phyloP scores from a whole-genome alignment of 2,113 vertebrate genomes.

The Ptyas mucosa region DNA sequence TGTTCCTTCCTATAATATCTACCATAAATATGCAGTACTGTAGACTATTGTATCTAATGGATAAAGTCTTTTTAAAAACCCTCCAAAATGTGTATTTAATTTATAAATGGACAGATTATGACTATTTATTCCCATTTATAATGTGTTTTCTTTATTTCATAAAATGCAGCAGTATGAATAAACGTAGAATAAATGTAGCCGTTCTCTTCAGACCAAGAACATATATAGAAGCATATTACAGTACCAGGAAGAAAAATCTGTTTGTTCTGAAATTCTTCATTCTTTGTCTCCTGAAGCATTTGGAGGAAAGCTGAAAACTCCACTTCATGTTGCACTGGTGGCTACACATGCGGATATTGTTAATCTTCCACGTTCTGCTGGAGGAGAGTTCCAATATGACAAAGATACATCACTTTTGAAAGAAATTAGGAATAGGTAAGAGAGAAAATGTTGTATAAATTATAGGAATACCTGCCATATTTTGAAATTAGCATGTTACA shows the following conservation, averaged over 20 bases:
- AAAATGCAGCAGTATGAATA: background rate
- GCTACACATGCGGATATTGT: conserved; percentile 94
- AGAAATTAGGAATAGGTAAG: conserved; percentile 89
- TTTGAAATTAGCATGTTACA: background rate
- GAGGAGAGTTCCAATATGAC: conserved; percentile 91
- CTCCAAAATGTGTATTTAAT: background rate
- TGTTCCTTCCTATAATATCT: conserved; percentile 25
- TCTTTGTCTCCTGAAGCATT: conserved; percentile 72
- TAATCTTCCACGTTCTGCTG: conserved; percentile 84
- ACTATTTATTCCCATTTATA: background rate
- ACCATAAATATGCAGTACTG: conserved; percentile 4
- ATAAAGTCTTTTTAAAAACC: conserved; percentile 1
- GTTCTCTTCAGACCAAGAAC: background rate
- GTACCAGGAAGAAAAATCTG: background rate
- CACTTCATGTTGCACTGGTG: conserved; percentile 83
- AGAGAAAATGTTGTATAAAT: background rate
- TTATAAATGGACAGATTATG: background rate
- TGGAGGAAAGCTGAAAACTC: conserved; percentile 85
- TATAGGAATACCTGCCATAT: background rate
- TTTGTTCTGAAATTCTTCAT: background rate
- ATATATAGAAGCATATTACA: background rate
- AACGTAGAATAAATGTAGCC: background rate
- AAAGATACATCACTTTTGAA: conserved; percentile 84
- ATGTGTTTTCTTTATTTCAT: background rate
- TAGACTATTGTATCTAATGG: background rate